A percentile compares a stretch with the other conserved stretches of the same genome.
Evolutionary conservation across 2,888 invertebrate species (phyloP).

Genomic region (Rosalia funebris): DNA sequence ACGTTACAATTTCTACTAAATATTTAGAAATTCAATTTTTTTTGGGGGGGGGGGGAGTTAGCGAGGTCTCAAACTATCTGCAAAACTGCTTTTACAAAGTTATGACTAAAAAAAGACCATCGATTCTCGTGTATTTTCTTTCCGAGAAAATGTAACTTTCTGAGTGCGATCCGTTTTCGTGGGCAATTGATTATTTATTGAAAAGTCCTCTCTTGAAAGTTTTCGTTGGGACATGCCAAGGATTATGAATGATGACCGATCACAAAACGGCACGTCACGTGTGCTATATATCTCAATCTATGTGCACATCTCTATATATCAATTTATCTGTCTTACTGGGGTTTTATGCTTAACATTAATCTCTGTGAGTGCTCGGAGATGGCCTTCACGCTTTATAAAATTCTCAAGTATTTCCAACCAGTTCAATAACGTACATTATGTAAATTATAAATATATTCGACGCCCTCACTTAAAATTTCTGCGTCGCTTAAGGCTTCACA

Average conservation of each 20-base stretch:
- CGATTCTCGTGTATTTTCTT: no score
- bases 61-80: no score
- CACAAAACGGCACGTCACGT: conserved; percentile 51
- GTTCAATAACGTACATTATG: conserved; percentile 60
- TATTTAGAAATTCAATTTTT: no score
- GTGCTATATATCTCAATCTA: conserved; percentile 62
- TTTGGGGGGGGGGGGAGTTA: no score
- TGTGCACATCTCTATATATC: conserved; percentile 59
- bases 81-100: no score
- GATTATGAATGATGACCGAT: conserved; percentile 60
- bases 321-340: conserved; percentile 60
- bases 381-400: conserved; percentile 56
- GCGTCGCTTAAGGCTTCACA: conserved; percentile 21
- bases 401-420: conserved; percentile 51
- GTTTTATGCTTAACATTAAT: conserved; percentile 59
- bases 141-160: background rate
- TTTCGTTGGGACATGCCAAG: conserved; percentile 51
- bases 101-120: no score
- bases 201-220: conserved; percentile 48
- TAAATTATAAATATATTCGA: conserved; percentile 56
- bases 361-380: conserved; percentile 58
- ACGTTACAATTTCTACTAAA: no score
- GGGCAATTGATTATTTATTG: conserved; percentile 46
- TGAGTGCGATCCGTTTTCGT: conserved; percentile 2
- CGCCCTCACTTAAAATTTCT: conserved; percentile 43